A percentile compares a stretch with the other conserved stretches of the same genome.
phyloP scores from a whole-genome alignment of 2,797 vertebrate species.

The Sciurus carolinensis region DNA sequence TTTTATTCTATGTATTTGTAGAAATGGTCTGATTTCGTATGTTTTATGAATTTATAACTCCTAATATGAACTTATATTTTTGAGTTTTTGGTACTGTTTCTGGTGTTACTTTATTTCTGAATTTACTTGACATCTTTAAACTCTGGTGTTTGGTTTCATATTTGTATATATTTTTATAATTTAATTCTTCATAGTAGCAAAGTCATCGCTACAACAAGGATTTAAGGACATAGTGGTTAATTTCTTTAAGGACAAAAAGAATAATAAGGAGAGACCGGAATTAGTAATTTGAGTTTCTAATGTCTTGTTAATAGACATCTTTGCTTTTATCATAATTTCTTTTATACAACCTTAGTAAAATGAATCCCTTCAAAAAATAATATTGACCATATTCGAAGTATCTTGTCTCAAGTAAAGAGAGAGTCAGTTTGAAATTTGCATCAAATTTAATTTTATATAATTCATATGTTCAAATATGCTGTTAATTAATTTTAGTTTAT shows the following conservation, averaged over 20 bases:
- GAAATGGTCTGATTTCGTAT: conserved; percentile 43
- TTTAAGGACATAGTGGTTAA: conserved; percentile 34
- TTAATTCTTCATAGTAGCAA: conserved; percentile 49
- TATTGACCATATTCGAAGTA: neutral
- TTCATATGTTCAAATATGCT: conserved; percentile 37
- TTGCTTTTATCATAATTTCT: neutral
- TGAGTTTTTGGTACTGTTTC: neutral
- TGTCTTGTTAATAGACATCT: neutral
- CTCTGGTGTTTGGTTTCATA: neutral
- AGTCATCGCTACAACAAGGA: conserved; percentile 6
- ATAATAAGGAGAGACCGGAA: neutral
- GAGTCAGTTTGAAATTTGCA: conserved; percentile 1
- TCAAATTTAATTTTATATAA: conserved; percentile 32
- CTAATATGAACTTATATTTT: conserved; percentile 6
- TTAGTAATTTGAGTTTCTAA: neutral
- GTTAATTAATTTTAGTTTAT: conserved; percentile 73
- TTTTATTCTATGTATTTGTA: conserved; percentile 12
- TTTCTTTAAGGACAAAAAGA: conserved; percentile 30
- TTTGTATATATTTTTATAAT: conserved; percentile 36
- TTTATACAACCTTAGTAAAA: conserved; percentile 37
- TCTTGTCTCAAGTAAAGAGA: neutral
- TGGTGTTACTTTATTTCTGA: conserved; percentile 17
- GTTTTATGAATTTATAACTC: conserved; percentile 29
- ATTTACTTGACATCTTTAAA: conserved; percentile 46
- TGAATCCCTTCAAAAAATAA: neutral